Evolutionary conservation across 2,113 vertebrate genomes (phyloP), one percentile per base, ranked within the genome.

Genomic region (Xenotilapia leptura): DNA sequence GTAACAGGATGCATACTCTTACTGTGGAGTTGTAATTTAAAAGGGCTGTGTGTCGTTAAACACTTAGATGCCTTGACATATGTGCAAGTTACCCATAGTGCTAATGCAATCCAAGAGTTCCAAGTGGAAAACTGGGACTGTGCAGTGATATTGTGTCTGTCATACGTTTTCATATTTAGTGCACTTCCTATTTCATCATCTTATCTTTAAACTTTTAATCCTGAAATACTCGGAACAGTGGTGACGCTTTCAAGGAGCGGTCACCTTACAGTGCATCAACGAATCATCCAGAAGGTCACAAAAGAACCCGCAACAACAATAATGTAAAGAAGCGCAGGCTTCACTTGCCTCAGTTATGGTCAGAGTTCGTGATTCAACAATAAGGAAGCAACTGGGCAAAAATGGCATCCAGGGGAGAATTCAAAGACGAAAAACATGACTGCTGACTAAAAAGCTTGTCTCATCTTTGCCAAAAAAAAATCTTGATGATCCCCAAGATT

Each of bases 291-390:
- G 15, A 6, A 62, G 15, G 58, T 33, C 28, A 62, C 58, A 62
- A 62, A 62, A 62, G 28, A 62, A 62, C 58, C 58, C 1, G 28
- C 0, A 62, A 62, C 28, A 62, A 33, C 28, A 62, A 33, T 33
- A 62, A 33, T 62, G 58, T 62, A 62, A 33, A 62, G 9, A 62
- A 11, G 28, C 4, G 15, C 58, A 62, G 56, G 56, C 56, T 31
- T 60, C 56, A 33, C 56, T 60, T 60, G 28, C 28, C 28, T 60
- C 56, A 33, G 3, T 0, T 60, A 60, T 4, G 15, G 28, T 60
- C 28, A 33, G 15, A 60, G 15, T 0, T 33, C 0, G 3, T 33
- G 15, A 33, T 19, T 60, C 56, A 60, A 33, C 28, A 60, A 60
- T 60, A 60, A 60, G 56, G 56, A 60, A 60, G 56, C 28, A 19